These are phyloP conservation scores for Drosophila novamexicana DNA, from an alignment of 1,140 invertebrate species.

Conservation along the genomic window DNA sequence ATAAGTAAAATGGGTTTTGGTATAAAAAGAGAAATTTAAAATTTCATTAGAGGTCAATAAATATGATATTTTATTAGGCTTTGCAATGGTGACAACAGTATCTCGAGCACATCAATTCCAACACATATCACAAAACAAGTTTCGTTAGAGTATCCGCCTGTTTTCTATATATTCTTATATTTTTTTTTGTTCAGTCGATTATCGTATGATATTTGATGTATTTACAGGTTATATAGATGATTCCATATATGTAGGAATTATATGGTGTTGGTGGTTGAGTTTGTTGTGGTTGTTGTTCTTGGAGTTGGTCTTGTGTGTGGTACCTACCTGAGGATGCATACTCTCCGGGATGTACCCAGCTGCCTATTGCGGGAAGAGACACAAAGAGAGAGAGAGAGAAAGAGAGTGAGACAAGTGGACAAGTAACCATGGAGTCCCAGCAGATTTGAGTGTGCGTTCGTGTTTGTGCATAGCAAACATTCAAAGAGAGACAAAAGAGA, in stretches of 20 bases:
- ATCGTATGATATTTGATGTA: conserved; percentile 82
- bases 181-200: conserved; percentile 55
- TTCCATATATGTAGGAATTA: conserved; percentile 82
- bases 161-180: conserved; percentile 4
- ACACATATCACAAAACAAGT: conserved; percentile 55
- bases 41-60: conserved; percentile 69
- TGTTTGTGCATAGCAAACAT: conserved; percentile 1
- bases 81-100: conserved; percentile 47
- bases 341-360: conserved; percentile 98
- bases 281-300: conserved; percentile 57
- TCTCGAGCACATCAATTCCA: conserved; percentile 66
- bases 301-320: conserved; percentile 72
- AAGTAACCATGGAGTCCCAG: conserved; percentile 15
- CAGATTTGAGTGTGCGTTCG: neutral
- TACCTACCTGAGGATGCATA: conserved; percentile 98
- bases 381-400: neutral
- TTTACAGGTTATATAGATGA: conserved; percentile 84
- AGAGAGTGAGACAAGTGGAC: conserved; percentile 7
- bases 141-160: conserved; percentile 19
- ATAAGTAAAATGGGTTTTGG: conserved; percentile 58
- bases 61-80: conserved; percentile 58
- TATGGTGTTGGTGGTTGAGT: conserved; percentile 65
- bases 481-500: conserved; percentile 11
- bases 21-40: conserved; percentile 74
- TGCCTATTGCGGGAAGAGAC: conserved; percentile 87